Base-by-base conservation (phyloP, 1,140 invertebrate species). In the Dreissena rostriformis region DNA sequence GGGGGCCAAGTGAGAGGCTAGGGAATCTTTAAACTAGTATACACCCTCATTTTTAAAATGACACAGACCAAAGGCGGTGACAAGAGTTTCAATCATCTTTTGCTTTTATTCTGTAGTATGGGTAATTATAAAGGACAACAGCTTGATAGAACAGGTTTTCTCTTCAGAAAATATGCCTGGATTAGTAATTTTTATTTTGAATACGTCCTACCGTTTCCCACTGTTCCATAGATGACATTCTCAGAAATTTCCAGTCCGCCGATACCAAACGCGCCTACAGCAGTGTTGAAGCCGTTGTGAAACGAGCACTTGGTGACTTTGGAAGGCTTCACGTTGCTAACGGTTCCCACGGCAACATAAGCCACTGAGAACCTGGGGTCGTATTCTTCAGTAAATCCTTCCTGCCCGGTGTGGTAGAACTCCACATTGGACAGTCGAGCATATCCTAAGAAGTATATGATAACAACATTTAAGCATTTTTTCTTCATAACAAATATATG, bases 281-380 rank as follows among this genome's bases (percentile, higher is more conserved):
- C 91, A 10, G 90, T 85, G 17, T 84, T 88, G 70, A 90, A 92
- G 14, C 89, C 87, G 57, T 89, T 77, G 82, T 92, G 86, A 81
- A 92, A 92, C 15, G 87, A 77, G 72, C 86, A 87, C 15, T 87
- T 67, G 15, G 81, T 85, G 55, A 91, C 86, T 70, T 85, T 91
- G 8, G 89, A 89, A n/a, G 77, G 72, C 28, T 74, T 73, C 11
- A 80, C 51, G 68, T 75, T 49, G 66, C 63, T 66, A 10, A 76
- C 39, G 61, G 80, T 78, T 22, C 85, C 87, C n/a, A 73, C 78
- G 75, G 89, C 87, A 10, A 90, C 73, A 57, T 73, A 92, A n/a
- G 90, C 81, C 39, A 92, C 29, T 1, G 91, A 89, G 72, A 85
- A 92, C n/a, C 90, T 87, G 11, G 91, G 86, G 73, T 92, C 91